A percentile compares a stretch with the other conserved stretches of the same genome.
Evolutionary conservation across 2,888 invertebrate species (phyloP).

Genomic region (Steinernema carpocapsae): DNA sequence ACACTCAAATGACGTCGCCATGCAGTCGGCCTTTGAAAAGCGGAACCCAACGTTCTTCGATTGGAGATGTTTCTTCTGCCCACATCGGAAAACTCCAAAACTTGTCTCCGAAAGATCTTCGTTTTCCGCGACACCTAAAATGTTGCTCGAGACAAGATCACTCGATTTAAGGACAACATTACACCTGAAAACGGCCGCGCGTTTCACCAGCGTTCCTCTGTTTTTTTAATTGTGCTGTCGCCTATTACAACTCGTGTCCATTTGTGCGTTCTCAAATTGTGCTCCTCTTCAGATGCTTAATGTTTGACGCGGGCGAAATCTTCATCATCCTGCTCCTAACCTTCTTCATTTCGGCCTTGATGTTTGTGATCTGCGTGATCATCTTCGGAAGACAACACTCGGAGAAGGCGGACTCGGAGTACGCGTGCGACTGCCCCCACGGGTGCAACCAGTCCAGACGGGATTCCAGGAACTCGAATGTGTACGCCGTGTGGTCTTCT

Average conservation of each 20-base stretch:
- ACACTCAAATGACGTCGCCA: too few relatives aligned
- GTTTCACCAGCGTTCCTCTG: too few relatives aligned
- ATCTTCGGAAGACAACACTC: conserved; percentile 23
- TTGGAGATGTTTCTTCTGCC: too few relatives aligned
- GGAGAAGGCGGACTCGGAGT: conserved; percentile 26
- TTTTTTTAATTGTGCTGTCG: too few relatives aligned
- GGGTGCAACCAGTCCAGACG: neutral
- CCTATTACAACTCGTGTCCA: too few relatives aligned
- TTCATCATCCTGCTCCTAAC: conserved; percentile 15
- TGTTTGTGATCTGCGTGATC: conserved; percentile 25
- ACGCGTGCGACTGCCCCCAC: conserved; percentile 17
- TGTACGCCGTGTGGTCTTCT: conserved; percentile 24
- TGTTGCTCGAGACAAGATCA: neutral
- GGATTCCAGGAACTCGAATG: neutral
- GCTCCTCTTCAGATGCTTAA: neutral
- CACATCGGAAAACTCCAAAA: too few relatives aligned
- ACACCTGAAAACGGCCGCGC: neutral
- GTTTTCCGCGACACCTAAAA: neutral
- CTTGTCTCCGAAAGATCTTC: neutral
- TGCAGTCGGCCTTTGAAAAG: too few relatives aligned
- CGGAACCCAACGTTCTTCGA: too few relatives aligned
- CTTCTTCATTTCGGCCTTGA: conserved; percentile 4
- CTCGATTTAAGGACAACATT: neutral
- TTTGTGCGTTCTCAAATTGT: neutral
- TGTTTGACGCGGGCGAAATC: conserved; percentile 21